phyloP scores from a whole-genome alignment of 2,888 invertebrate species.

The Chromoteleia sp. region DNA sequence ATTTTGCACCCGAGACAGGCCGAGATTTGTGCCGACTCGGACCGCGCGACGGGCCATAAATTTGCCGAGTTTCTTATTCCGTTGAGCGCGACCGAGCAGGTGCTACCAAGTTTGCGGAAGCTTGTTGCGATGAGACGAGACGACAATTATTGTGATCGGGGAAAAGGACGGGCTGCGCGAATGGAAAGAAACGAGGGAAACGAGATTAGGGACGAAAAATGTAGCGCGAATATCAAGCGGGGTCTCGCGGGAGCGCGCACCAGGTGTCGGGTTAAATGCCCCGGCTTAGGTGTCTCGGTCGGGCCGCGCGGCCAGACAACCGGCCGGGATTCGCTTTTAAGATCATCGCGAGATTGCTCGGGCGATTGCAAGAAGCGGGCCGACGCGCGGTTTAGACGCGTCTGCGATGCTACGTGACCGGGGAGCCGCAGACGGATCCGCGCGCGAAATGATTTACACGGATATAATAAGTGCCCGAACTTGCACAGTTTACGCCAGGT shows the following conservation, averaged over 20 bases:
- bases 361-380: constrained; percentile 59
- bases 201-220: constrained; percentile 48
- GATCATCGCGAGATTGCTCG: constrained; percentile 71
- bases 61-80: constrained; percentile 65
- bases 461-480: constrained; percentile 62
- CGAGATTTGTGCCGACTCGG: constrained; percentile 51
- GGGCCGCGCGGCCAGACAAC: constrained; percentile 74
- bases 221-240: constrained; percentile 83
- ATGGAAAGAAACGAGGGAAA: constrained; percentile 42
- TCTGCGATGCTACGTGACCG: constrained; percentile 77
- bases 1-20: constrained; percentile 35
- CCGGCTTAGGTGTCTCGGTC: constrained; percentile 72
- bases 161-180: constrained; percentile 12
- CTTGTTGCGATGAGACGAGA: constrained; percentile 48
- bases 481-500: constrained; percentile 21
- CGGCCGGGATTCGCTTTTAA: constrained; percentile 69
- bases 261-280: constrained; percentile 82
- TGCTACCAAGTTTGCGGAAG: constrained; percentile 62
- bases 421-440: constrained; percentile 67
- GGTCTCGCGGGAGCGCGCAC: constrained; percentile 83
- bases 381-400: constrained; percentile 73
- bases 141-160: constrained; percentile 63
- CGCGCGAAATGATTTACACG: constrained; percentile 72
- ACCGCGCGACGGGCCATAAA: constrained; percentile 59
- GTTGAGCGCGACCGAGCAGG: constrained; percentile 62